Evolutionary conservation across 2,797 vertebrate species (phyloP).

Genomic region (Dendrocincla fuliginosa): DNA sequence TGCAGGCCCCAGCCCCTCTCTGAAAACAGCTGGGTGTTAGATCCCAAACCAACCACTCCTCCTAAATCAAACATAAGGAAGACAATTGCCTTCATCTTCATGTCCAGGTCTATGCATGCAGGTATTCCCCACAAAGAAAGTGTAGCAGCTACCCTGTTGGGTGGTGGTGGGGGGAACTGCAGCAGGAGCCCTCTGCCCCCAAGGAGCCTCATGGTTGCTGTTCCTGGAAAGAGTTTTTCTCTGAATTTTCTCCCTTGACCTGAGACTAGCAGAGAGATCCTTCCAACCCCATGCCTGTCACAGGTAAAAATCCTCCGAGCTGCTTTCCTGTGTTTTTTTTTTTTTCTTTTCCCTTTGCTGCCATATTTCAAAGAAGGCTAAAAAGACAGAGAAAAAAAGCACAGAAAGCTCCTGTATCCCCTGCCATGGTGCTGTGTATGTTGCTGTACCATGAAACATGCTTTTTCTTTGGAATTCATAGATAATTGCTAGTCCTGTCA

Average conservation of each 20-base stretch:
- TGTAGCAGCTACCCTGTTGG: not conserved
- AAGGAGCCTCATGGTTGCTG: not conserved
- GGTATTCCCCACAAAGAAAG: not conserved
- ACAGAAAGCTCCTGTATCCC: not conserved
- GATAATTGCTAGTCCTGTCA: conserved; percentile 33
- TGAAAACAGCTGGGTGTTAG: not conserved
- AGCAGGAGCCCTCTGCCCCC: fast-evolving
- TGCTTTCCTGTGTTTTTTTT: not conserved
- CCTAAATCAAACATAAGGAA: not conserved
- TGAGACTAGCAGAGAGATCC: not conserved
- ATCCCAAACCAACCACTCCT: not conserved
- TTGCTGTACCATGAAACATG: not conserved
- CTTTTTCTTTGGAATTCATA: conserved; percentile 30
- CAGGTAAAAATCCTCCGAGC: not conserved
- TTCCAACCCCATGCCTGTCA: not conserved
- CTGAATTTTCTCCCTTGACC: not conserved
- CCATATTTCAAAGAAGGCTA: not conserved
- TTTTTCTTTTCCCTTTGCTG: not conserved
- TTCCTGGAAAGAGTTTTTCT: not conserved
- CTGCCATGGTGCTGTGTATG: not conserved
- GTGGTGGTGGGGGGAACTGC: too few species aligned
- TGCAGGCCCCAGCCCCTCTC: not conserved
- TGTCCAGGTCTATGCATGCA: not conserved
- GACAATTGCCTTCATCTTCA: not conserved
- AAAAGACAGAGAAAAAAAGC: not conserved